Percentiles rank a stretch among this genome's conserved stretches.
phyloP scores from a whole-genome alignment of 2,797 vertebrate genomes.

The Merluccius polli region DNA sequence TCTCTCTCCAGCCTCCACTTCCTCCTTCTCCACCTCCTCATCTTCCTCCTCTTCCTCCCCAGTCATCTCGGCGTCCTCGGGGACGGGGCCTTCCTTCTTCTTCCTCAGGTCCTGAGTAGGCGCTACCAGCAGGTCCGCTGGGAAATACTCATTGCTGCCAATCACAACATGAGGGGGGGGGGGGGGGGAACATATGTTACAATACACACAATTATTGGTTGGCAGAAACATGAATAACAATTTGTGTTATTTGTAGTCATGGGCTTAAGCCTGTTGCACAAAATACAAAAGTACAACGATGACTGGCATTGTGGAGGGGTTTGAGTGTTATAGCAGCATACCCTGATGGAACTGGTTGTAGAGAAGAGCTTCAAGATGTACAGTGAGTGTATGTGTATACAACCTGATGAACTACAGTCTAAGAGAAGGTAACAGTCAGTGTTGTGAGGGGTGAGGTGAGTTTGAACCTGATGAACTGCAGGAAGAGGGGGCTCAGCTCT shows the following conservation, averaged over 20 bases:
- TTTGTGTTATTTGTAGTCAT: not conserved
- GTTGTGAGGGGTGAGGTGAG: not conserved
- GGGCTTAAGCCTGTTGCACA: not conserved
- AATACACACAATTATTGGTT: not conserved
- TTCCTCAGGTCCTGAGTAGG: constrained; percentile 87
- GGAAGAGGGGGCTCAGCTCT: constrained; percentile 88
- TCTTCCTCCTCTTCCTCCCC: constrained; percentile 62
- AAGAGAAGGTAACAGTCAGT: not conserved
- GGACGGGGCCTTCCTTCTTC: constrained; percentile 16
- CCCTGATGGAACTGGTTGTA: too few species aligned
- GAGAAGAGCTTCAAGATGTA: too few species aligned
- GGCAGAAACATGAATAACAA: not conserved
- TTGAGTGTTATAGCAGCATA: not conserved
- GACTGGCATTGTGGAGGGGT: not conserved
- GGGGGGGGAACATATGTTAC: not conserved
- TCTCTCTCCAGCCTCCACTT: constrained; percentile 50
- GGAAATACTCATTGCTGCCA: constrained; percentile 90
- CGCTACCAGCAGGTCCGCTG: constrained; percentile 84
- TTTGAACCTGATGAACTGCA: constrained; percentile 86
- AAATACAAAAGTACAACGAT: not conserved
- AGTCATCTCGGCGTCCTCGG: constrained; percentile 56
- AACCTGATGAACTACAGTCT: too few species aligned
- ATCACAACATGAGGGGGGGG: constrained; percentile 12
- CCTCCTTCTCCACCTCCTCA: constrained; percentile 50
- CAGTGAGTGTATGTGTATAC: too few species aligned